Percentiles rank a stretch among this genome's conserved stretches.
phyloP scores from a whole-genome alignment of 2,797 vertebrate genomes.

The Helarctos malayanus region DNA sequence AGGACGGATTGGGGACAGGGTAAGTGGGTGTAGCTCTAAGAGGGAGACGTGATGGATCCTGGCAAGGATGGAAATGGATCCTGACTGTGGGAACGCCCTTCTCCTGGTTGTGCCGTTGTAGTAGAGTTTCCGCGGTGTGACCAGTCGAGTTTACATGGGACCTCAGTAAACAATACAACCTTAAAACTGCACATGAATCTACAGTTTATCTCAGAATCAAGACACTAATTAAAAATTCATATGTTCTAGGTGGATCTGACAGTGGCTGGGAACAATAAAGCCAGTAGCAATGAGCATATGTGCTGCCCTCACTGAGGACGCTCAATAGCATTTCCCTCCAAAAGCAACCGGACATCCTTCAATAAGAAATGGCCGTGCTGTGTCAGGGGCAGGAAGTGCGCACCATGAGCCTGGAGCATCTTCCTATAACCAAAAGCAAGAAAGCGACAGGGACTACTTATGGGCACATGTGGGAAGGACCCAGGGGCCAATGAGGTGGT shows the following conservation, averaged over 20 bases:
- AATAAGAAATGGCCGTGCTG: not conserved
- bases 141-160: not conserved
- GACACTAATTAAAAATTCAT: too few species aligned
- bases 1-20: not conserved
- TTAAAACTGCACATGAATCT: not conserved
- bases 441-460: not conserved
- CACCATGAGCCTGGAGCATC: not conserved
- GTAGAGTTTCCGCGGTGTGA: not conserved
- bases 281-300: not conserved
- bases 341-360: not conserved
- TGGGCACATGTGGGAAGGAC: not conserved
- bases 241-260: not conserved
- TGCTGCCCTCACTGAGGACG: not conserved
- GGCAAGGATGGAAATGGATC: not conserved
- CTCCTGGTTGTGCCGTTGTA: not conserved
- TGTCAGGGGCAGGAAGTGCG: not conserved
- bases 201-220: too few species aligned
- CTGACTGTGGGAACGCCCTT: not conserved
- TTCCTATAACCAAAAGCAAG: not conserved
- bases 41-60: not conserved
- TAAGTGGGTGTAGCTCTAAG: not conserved
- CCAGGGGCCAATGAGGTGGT: not conserved
- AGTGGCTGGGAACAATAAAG: not conserved
- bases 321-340: not conserved
- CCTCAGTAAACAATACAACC: not conserved